These are phyloP conservation scores for Pangasius macronema DNA, from an alignment of 2,797 vertebrate genomes.

Conservation along the genomic window DNA sequence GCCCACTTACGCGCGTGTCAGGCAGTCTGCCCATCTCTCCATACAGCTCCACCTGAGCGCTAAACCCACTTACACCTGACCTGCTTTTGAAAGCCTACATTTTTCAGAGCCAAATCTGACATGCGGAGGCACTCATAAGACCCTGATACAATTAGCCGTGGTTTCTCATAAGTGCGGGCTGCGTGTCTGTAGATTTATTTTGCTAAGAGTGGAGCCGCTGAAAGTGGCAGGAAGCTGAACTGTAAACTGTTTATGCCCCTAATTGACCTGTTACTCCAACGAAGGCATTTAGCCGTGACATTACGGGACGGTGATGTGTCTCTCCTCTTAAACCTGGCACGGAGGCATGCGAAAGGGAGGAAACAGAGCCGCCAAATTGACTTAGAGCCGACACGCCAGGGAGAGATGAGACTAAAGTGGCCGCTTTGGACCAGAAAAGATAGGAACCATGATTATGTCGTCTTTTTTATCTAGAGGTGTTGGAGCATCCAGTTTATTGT, in stretches of 20 bases:
- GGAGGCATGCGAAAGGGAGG: slow-evolving; percentile 27
- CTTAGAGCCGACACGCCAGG: slow-evolving; percentile 25
- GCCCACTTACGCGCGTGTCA: slow-evolving; percentile 57
- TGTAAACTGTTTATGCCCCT: slow-evolving; percentile 71
- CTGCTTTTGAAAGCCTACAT: slow-evolving; percentile 57
- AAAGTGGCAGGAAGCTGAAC: slow-evolving; percentile 73
- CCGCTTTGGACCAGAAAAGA: slow-evolving; percentile 30
- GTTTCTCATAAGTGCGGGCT: slow-evolving; percentile 73
- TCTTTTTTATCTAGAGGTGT: slow-evolving; percentile 2
- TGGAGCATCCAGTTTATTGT: neutral
- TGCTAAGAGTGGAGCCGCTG: slow-evolving; percentile 23
- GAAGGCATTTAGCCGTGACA: slow-evolving; percentile 52
- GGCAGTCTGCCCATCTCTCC: slow-evolving; percentile 49
- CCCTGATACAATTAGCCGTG: slow-evolving; percentile 70
- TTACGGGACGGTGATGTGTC: slow-evolving; percentile 33
- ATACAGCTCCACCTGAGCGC: slow-evolving; percentile 57
- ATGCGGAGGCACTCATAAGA: slow-evolving; percentile 50
- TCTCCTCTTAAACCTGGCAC: slow-evolving; percentile 32
- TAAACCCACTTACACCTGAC: slow-evolving; percentile 69
- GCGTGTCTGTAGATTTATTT: slow-evolving; percentile 1
- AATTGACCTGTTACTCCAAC: slow-evolving; percentile 64
- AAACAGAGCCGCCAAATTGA: slow-evolving; percentile 34
- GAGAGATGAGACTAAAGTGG: slow-evolving; percentile 38
- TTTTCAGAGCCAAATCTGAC: slow-evolving; percentile 63
- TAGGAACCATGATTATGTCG: neutral